Evolutionary conservation across 2,888 invertebrate species (phyloP).

Genomic region (Abscondita cerata): DNA sequence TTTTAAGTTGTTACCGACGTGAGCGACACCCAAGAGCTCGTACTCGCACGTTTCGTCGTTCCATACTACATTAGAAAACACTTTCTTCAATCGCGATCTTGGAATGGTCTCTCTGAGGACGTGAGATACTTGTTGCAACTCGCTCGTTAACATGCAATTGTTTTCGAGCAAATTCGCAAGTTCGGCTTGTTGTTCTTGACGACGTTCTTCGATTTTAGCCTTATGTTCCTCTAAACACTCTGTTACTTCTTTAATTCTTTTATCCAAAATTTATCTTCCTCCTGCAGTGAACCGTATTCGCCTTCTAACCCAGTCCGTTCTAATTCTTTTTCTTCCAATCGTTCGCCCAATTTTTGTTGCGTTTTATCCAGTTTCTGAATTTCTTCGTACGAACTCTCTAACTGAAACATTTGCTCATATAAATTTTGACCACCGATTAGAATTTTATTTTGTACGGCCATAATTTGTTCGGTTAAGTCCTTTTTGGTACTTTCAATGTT

Average conservation of each 20-base stretch:
- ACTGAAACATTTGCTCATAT: slow-evolving; percentile 84
- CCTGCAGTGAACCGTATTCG: slow-evolving; percentile 92
- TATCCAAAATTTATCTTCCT: slow-evolving; percentile 93
- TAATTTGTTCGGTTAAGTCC: slow-evolving; percentile 82
- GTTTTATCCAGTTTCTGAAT: slow-evolving; percentile 78
- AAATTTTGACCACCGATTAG: slow-evolving; percentile 98
- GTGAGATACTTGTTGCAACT: slow-evolving; percentile 87
- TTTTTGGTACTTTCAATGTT: slow-evolving; percentile 66
- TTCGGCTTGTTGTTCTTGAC: slow-evolving; percentile 94
- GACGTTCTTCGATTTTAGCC: slow-evolving; percentile 83
- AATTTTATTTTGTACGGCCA: slow-evolving; percentile 92
- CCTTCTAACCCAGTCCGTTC: slow-evolving; percentile 94
- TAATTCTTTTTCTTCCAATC: slow-evolving; percentile 88
- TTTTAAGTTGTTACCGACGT: slow-evolving; percentile 97
- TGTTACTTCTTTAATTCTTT: slow-evolving; percentile 89
- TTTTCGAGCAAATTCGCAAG: slow-evolving; percentile 95
- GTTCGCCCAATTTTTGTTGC: slow-evolving; percentile 81
- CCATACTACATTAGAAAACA: slow-evolving; percentile 93
- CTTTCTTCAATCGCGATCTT: slow-evolving; percentile 87
- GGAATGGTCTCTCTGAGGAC: slow-evolving; percentile 95
- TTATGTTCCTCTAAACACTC: slow-evolving; percentile 85
- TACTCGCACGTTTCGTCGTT: slow-evolving; percentile 98
- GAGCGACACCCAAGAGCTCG: slow-evolving; percentile 97
- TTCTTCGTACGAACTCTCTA: slow-evolving; percentile 87
- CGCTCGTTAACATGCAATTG: slow-evolving; percentile 86